phyloP scores from a whole-genome alignment of 64 coral and sea anemone genomes.

The Anthopleura sola region DNA sequence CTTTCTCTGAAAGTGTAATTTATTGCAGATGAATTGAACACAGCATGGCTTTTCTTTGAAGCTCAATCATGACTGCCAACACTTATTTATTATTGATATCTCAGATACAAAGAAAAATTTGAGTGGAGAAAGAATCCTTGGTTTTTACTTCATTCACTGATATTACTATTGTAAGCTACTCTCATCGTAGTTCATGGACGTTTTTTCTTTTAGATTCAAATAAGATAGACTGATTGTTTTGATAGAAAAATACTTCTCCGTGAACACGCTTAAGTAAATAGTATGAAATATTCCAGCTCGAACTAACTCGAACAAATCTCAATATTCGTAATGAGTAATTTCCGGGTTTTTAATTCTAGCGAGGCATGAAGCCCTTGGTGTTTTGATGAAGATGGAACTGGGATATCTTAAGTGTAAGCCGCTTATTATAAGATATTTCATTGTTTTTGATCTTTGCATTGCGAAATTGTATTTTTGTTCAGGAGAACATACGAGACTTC shows the following conservation, averaged over 20 bases:
- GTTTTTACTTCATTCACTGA: not conserved
- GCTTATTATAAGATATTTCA: no score
- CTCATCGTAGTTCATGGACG: no score
- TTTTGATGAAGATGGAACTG: no score
- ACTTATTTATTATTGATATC: not conserved
- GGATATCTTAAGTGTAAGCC: not conserved
- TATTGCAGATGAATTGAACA: not conserved
- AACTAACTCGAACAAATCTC: no score
- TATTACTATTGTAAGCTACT: no score
- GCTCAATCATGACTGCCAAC: not conserved
- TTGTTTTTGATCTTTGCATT: no score
- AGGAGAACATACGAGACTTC: not conserved
- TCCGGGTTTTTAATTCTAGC: not conserved
- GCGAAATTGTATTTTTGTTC: not conserved
- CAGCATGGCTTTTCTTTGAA: not conserved
- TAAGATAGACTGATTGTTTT: not conserved
- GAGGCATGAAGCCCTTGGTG: no score
- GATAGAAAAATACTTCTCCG: no score
- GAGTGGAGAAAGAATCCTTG: not conserved
- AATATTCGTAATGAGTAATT: conserved; percentile 4
- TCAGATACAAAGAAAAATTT: not conserved
- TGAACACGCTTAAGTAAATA: no score
- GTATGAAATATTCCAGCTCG: no score
- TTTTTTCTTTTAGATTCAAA: not conserved
- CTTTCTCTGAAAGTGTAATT: not conserved